Conservation (phyloP, 2,797 vertebrate species). For the Sylvia borin region DNA sequence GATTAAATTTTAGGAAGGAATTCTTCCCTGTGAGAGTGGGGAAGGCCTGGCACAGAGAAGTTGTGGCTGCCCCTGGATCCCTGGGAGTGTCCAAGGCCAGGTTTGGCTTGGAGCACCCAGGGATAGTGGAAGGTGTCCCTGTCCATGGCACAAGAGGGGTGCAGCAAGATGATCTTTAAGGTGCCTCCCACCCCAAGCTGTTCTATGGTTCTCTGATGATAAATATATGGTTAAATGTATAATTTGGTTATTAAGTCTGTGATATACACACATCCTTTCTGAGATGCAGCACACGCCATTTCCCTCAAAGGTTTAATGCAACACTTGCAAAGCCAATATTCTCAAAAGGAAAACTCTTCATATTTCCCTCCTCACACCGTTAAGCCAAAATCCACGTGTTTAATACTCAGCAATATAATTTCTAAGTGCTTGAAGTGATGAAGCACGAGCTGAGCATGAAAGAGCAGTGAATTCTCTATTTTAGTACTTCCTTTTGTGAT, state of each 20-base stretch:
- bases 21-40: fast-evolving
- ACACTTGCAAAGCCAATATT: not conserved
- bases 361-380: not conserved
- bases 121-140: not conserved
- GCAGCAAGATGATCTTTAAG: not conserved
- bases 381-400: not conserved
- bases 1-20: not conserved
- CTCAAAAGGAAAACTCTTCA: not conserved
- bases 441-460: not conserved
- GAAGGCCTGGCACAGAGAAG: not conserved
- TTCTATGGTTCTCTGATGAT: not conserved
- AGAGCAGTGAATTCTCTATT: not conserved
- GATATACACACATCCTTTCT: not conserved
- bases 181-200: too few species aligned
- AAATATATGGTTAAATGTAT: fast-evolving
- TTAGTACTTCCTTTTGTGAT: not conserved
- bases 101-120: fast-evolving
- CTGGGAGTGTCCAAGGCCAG: not conserved
- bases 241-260: not conserved
- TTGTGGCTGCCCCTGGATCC: not conserved
- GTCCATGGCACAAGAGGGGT: not conserved
- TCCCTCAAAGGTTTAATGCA: not conserved
- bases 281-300: fast-evolving
- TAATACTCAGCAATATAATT: not conserved
- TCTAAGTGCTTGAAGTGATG: not conserved